These are phyloP conservation scores for Drosophila baimaii DNA, from an alignment of 1,140 invertebrate genomes.

Conservation along the genomic window DNA sequence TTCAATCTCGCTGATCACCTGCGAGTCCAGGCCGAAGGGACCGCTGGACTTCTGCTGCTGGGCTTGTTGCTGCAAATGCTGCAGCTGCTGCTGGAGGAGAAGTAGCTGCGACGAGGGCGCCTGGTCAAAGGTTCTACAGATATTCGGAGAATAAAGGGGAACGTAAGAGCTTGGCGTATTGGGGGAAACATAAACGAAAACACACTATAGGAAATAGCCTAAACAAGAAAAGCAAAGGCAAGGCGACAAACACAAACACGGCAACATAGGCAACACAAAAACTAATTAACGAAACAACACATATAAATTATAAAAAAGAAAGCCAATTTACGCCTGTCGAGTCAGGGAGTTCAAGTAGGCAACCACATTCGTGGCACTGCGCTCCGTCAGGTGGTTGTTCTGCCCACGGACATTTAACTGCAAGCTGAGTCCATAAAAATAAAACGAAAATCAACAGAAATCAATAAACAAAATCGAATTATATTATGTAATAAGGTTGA, in stretches of 20 bases:
- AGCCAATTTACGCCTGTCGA: slow-evolving; percentile 82
- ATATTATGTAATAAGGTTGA: too few species aligned
- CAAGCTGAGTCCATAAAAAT: slow-evolving; percentile 54
- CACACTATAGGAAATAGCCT: slow-evolving; percentile 7
- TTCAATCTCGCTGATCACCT: slow-evolving; percentile 88
- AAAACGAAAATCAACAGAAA: slow-evolving; percentile 39
- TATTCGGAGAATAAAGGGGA: background rate
- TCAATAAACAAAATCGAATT: slow-evolving; percentile 24
- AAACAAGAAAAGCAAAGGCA: slow-evolving; percentile 8
- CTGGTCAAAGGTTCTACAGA: slow-evolving; percentile 76
- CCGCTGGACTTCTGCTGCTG: slow-evolving; percentile 84
- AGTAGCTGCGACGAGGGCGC: slow-evolving; percentile 62
- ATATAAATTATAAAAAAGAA: slow-evolving; percentile 60
- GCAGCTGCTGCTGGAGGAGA: slow-evolving; percentile 63
- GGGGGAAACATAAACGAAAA: too few species aligned
- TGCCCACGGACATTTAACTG: slow-evolving; percentile 62
- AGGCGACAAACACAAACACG: slow-evolving; percentile 28
- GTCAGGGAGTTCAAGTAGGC: slow-evolving; percentile 60
- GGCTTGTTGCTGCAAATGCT: slow-evolving; percentile 64
- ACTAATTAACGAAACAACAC: slow-evolving; percentile 37
- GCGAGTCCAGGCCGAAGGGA: slow-evolving; percentile 89
- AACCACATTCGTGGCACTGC: slow-evolving; percentile 57
- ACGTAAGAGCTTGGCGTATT: too few species aligned
- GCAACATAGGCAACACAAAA: slow-evolving; percentile 19
- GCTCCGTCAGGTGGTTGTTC: slow-evolving; percentile 54